phyloP scores from a whole-genome alignment of 2,113 vertebrate genomes.

The Zingel zingel region DNA sequence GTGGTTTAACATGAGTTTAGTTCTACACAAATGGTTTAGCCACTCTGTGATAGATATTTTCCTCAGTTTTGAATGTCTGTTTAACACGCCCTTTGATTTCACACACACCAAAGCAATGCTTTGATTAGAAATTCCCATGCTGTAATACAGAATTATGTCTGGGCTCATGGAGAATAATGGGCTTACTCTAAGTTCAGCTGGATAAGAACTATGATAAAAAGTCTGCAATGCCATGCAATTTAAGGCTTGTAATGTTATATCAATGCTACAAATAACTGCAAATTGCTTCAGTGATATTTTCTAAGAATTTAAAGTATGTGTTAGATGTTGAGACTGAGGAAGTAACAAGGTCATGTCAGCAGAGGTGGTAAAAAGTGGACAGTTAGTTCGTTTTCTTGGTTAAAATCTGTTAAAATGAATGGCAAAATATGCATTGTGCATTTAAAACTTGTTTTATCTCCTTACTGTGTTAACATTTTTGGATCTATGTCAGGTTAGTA shows the following conservation, averaged over 20 bases:
- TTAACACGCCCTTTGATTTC: conserved; percentile 58
- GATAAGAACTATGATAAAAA: conserved; percentile 61
- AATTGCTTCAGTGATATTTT: neutral
- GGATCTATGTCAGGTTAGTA: neutral
- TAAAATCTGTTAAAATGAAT: neutral
- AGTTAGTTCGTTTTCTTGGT: neutral
- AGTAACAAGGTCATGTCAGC: neutral
- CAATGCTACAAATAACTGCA: conserved; percentile 19
- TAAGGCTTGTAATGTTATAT: conserved; percentile 55
- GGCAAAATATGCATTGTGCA: neutral
- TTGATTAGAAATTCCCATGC: conserved; percentile 67
- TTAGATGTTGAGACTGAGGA: neutral
- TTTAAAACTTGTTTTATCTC: neutral
- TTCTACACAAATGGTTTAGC: conserved; percentile 34
- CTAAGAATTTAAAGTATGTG: neutral
- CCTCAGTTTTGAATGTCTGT: conserved; percentile 39
- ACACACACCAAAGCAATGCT: conserved; percentile 59
- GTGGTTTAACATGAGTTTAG: conserved; percentile 40
- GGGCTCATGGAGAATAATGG: conserved; percentile 66
- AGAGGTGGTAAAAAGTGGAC: neutral
- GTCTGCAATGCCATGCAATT: conserved; percentile 59
- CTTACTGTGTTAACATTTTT: neutral
- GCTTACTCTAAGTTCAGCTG: conserved; percentile 61
- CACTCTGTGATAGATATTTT: conserved; percentile 50
- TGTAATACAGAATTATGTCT: conserved; percentile 64